These are phyloP conservation scores for Xenus cinereus DNA, from an alignment of 2,113 vertebrate species.

Conservation along the genomic window DNA sequence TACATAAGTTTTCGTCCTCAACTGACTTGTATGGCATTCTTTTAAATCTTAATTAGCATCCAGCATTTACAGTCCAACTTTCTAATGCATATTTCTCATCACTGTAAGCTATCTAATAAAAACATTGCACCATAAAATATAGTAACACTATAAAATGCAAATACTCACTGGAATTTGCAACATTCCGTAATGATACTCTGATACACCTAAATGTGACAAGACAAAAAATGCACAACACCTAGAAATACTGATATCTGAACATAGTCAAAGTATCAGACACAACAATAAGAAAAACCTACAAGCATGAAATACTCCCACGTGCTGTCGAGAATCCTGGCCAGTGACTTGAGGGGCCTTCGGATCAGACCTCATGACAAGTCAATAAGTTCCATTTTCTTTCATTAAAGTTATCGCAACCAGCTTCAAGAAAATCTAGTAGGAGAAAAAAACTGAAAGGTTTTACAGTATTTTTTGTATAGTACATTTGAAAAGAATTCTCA, in stretches of 20 bases:
- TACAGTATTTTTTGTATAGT: neutral
- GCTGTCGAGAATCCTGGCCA: neutral
- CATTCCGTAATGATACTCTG: neutral
- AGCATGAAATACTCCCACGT: neutral
- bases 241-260: neutral
- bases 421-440: neutral
- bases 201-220: neutral
- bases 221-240: neutral
- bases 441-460: neutral
- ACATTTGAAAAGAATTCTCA: neutral
- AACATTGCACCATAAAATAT: neutral
- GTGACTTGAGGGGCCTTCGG: neutral
- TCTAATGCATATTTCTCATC: neutral
- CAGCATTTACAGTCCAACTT: neutral
- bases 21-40: neutral
- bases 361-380: neutral
- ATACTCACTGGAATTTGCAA: neutral
- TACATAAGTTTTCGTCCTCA: neutral
- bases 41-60: neutral
- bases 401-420: neutral
- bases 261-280: neutral
- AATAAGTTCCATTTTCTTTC: neutral
- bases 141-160: neutral
- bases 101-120: neutral
- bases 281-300: neutral